Conservation (phyloP, 2,113 vertebrate genomes). For the Scomber scombrus region DNA sequence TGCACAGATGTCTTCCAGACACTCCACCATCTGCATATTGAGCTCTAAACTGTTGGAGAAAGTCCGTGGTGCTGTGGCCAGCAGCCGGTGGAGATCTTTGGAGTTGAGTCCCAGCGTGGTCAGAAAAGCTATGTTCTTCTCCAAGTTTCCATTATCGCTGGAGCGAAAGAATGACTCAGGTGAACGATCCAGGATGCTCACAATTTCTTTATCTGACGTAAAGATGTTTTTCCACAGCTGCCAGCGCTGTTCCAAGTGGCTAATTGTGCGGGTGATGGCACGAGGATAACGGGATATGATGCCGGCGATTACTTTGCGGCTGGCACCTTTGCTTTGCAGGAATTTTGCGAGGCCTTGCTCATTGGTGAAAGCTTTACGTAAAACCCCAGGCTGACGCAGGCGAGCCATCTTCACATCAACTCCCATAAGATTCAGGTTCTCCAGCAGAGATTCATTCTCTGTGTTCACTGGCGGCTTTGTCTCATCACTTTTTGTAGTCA, state of each 20-base stretch:
- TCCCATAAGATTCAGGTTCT: conserved; percentile 82
- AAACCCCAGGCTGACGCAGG: conserved; percentile 80
- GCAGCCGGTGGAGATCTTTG: conserved; percentile 81
- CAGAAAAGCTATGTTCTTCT: conserved; percentile 86
- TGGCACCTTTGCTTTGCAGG: conserved; percentile 84
- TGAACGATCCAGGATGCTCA: conserved; percentile 84
- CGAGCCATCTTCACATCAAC: conserved; percentile 84
- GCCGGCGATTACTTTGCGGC: conserved; percentile 75
- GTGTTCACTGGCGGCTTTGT: background rate
- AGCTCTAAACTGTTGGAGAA: conserved; percentile 88
- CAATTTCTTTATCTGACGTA: conserved; percentile 81
- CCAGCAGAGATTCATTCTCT: conserved; percentile 82
- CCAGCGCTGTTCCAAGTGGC: conserved; percentile 86
- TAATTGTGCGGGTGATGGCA: conserved; percentile 80
- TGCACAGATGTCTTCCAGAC: conserved; percentile 76
- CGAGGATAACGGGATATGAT: conserved; percentile 87
- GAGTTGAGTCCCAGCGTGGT: conserved; percentile 81
- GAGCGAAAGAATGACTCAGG: conserved; percentile 89
- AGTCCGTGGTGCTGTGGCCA: conserved; percentile 83
- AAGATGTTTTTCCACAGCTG: conserved; percentile 86
- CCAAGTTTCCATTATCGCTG: conserved; percentile 82
- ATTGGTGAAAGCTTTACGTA: conserved; percentile 80
- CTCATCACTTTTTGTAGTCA: background rate
- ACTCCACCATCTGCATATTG: conserved; percentile 83
- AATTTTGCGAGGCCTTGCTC: conserved; percentile 83